Conservation (phyloP, 2,888 invertebrate species). For the Tenthredo livida region DNA sequence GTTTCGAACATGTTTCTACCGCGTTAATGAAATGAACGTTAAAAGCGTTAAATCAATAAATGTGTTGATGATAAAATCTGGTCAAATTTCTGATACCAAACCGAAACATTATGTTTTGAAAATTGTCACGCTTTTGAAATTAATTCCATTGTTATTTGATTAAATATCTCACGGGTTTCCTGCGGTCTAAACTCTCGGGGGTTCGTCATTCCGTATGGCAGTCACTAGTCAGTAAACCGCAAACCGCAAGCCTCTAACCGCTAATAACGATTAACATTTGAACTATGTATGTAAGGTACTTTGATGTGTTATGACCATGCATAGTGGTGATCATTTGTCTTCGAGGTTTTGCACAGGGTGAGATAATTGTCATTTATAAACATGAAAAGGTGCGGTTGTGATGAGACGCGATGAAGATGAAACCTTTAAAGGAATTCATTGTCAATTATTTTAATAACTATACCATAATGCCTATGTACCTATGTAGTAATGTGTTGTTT, state of each 20-base stretch:
- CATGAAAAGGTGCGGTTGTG: neutral
- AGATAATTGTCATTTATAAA: conserved; percentile 14
- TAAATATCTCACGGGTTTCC: neutral
- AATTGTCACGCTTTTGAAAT: neutral
- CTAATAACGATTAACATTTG: conserved; percentile 15
- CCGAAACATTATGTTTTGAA: too few relatives aligned
- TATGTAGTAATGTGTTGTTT: neutral
- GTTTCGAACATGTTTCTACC: too few relatives aligned
- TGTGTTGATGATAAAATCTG: too few relatives aligned
- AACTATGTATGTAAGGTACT: neutral
- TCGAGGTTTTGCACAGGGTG: neutral
- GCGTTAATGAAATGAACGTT: too few relatives aligned
- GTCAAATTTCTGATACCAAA: too few relatives aligned
- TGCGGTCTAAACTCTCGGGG: neutral
- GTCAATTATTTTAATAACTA: neutral
- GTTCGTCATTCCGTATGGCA: neutral
- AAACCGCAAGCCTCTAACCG: neutral
- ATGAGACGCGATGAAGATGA: neutral
- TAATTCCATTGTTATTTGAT: neutral
- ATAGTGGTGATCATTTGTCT: neutral
- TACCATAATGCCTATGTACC: too few relatives aligned
- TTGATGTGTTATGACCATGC: neutral
- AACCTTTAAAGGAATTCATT: neutral
- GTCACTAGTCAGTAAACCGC: neutral
- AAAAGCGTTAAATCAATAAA: too few relatives aligned